These are phyloP conservation scores for Capreolus pygargus DNA, from an alignment of 2,113 vertebrate genomes.

Conservation along the genomic window DNA sequence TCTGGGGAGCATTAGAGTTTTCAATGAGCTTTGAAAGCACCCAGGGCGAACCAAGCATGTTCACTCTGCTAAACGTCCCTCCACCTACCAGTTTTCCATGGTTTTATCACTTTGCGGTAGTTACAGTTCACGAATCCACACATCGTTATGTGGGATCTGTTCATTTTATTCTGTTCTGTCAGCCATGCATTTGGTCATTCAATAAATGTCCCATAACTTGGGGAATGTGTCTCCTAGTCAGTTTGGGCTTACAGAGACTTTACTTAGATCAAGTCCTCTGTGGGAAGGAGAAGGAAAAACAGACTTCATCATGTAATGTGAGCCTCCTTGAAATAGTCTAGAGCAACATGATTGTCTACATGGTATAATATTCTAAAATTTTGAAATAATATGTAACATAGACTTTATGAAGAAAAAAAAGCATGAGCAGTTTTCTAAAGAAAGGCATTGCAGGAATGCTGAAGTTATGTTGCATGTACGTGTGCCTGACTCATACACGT, in stretches of 20 bases:
- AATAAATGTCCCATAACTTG: accelerated
- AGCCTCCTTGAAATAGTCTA: neutral
- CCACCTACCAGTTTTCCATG: too few relatives aligned
- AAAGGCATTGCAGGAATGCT: neutral
- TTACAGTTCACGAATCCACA: accelerated
- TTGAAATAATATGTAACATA: neutral
- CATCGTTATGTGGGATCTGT: accelerated
- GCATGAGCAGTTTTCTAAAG: neutral
- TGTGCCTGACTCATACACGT: neutral
- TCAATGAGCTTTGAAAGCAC: neutral
- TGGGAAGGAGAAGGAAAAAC: neutral
- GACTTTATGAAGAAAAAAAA: neutral
- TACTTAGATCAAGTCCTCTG: neutral
- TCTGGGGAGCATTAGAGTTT: accelerated
- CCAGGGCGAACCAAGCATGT: accelerated
- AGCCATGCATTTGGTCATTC: neutral
- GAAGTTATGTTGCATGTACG: neutral
- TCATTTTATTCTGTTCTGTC: neutral
- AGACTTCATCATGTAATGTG: too few relatives aligned
- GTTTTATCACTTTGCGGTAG: too few relatives aligned
- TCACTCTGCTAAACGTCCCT: accelerated
- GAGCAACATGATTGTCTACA: too few relatives aligned
- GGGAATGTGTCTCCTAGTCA: neutral
- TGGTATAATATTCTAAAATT: neutral
- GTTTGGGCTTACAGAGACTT: neutral